Conservation (phyloP, 2,113 vertebrate species). For the Perognathus longimembris region DNA sequence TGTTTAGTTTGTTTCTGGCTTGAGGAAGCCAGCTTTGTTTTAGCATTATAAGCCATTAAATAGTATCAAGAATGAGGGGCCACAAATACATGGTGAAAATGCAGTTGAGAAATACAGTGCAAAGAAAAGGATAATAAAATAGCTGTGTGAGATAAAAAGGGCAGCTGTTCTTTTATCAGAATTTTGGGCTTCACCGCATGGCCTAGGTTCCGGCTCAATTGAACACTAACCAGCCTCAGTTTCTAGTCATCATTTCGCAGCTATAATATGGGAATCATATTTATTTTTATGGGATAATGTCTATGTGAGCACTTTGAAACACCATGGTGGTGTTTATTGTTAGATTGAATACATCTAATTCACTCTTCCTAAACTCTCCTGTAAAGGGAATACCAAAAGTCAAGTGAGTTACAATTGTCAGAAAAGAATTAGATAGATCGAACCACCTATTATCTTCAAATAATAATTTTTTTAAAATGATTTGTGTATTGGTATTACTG, state of each 20-base stretch:
- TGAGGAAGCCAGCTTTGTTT: neutral
- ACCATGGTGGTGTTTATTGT: neutral
- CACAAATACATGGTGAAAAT: neutral
- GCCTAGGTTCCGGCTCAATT: neutral
- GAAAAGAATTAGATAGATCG: neutral
- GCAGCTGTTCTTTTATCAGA: neutral
- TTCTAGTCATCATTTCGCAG: neutral
- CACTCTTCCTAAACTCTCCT: neutral
- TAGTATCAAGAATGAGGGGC: neutral
- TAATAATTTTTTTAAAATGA: neutral
- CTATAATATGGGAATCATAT: neutral
- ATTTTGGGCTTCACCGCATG: neutral
- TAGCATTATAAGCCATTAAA: neutral
- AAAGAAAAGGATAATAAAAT: neutral
- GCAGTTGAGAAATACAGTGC: neutral
- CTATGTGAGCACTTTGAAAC: neutral
- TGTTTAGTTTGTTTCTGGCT: neutral
- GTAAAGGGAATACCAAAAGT: neutral
- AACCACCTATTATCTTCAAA: neutral
- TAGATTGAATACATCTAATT: neutral
- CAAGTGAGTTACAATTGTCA: neutral
- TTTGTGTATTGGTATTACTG: neutral
- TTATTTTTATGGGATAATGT: neutral
- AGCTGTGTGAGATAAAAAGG: neutral
- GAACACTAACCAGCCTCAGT: neutral